Evolutionary conservation across 2,888 invertebrate genomes (phyloP).

Genomic region (Mythimna albipuncta): DNA sequence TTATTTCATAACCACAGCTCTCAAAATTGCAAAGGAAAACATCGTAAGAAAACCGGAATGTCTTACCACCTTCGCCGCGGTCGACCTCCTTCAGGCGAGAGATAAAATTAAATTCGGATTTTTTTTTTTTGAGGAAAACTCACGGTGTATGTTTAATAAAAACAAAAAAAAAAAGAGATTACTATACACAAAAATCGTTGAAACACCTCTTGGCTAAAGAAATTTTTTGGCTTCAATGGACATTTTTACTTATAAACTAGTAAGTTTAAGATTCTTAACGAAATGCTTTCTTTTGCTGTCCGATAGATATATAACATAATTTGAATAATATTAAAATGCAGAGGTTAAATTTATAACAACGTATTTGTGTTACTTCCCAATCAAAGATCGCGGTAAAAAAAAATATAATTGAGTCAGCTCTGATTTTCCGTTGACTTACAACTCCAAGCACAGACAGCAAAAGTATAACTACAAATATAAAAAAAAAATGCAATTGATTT

Average conservation of each 20-base stretch:
- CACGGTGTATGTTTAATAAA: too few relatives aligned
- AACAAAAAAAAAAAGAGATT: neutral
- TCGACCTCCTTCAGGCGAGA: too few relatives aligned
- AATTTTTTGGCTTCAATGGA: conserved; percentile 57
- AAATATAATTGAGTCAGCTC: too few relatives aligned
- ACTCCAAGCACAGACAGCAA: conserved; percentile 34
- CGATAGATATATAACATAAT: neutral
- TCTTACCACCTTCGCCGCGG: too few relatives aligned
- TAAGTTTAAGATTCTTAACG: conserved; percentile 28
- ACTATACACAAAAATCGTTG: conserved; percentile 4
- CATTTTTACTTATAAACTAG: conserved; percentile 43
- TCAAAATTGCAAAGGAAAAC: too few relatives aligned
- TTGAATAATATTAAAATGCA: too few relatives aligned
- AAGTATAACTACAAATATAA: conserved; percentile 28
- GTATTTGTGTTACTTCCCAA: too few relatives aligned
- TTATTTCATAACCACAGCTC: too few relatives aligned
- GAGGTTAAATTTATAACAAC: too few relatives aligned
- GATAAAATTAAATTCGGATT: too few relatives aligned
- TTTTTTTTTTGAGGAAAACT: too few relatives aligned
- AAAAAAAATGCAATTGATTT: conserved; percentile 21
- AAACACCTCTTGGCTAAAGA: conserved; percentile 29
- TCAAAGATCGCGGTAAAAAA: neutral
- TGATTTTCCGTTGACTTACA: neutral
- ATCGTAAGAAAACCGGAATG: too few relatives aligned
- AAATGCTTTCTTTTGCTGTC: conserved; percentile 27